Base-by-base conservation (phyloP, 2,888 invertebrate genomes). In the Anaspis maculata region DNA sequence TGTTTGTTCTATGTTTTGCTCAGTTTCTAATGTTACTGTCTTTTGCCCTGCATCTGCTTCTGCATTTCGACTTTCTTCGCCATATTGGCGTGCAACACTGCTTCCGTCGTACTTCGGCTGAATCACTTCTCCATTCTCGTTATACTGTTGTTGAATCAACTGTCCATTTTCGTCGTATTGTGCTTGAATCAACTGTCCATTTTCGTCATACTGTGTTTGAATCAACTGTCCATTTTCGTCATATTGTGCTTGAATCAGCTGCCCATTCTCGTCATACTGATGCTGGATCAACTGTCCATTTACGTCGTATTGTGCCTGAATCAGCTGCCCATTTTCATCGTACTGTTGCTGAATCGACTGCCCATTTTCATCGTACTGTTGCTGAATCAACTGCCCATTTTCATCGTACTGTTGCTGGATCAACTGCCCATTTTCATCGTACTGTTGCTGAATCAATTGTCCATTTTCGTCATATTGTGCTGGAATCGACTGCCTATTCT, bases 311-410 rank as follows among this genome's bases (percentile, higher is more conserved):
- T 46, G 42, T 14, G 30, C 31, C 10, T 19, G 16, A 22, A 49
- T 33, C 3, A 41, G 31, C 31, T 51, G 51, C 1, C 44, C 49
- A 35, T 45, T 43, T 41, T 46, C 47, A 27, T 54, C 49, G 30
- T 52, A 51, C 5, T 10, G 12, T 24, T 5, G 50, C 11, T 41
- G 47, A 15, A 48, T 32, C 10, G 43, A 41, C 30, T 53, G 52
- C 3, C 44, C 50, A 27, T 37, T 44, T 30, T 54, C 48, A 22
- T 50, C 47, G 29, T 53, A 54, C 15, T 42, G 40, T 7, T 41
- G 44, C 9, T 42, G 34, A 9, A 43, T 27, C 14, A 35, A 37
- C 27, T 55, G 50, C 9, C 46, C 47, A 32, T 46, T 47, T 38
- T 50, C 42, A 31, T 55, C 46, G 28, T 49, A 55, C 30, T 48